These are phyloP conservation scores for Crotophaga sulcirostris DNA, from an alignment of 2,113 vertebrate species.

Conservation along the genomic window DNA sequence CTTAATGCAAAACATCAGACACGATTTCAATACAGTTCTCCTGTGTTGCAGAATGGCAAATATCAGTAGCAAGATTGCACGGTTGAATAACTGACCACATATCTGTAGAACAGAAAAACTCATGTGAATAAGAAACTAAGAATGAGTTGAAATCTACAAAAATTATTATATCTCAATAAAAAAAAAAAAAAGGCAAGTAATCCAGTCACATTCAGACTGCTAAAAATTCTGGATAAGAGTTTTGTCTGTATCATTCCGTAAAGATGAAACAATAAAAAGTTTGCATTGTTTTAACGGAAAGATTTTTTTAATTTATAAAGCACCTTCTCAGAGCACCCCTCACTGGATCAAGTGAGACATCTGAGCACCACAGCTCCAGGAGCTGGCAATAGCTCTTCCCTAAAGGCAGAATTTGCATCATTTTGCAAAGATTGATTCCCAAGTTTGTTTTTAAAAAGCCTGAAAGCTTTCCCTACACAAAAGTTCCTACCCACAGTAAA, in stretches of 20 bases:
- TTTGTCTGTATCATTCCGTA: background rate
- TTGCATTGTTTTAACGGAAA: background rate
- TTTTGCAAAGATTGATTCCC: background rate
- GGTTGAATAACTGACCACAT: background rate
- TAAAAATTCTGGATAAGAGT: background rate
- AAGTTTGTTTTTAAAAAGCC: background rate
- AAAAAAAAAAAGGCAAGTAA: background rate
- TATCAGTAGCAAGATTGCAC: background rate
- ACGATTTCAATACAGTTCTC: background rate
- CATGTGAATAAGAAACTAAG: background rate
- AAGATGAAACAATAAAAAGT: background rate
- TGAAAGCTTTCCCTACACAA: background rate
- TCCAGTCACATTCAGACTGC: background rate
- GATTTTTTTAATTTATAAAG: background rate
- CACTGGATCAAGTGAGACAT: background rate
- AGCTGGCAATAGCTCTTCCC: background rate
- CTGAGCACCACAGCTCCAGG: background rate
- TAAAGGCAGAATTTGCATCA: background rate
- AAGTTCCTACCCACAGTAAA: background rate
- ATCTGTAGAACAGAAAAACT: background rate
- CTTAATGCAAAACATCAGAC: background rate
- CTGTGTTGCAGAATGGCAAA: background rate
- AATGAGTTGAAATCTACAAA: background rate
- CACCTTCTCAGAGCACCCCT: background rate
- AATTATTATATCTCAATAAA: background rate